Base-by-base conservation (phyloP, 2,797 vertebrate genomes). In the Heterohyrax brucei region DNA sequence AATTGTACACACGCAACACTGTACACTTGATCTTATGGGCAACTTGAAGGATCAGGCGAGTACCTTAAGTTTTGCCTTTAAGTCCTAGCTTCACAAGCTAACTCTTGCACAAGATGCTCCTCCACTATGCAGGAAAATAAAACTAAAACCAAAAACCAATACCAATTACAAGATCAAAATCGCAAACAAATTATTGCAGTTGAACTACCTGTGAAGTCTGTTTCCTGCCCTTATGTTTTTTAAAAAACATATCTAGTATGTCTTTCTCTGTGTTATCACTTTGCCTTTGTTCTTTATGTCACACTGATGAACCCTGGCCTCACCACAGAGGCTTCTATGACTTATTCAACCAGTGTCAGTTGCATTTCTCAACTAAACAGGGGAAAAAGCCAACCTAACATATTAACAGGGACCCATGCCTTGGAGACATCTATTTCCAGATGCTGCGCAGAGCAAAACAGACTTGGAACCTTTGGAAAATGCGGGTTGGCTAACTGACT, bases 141-240 rank as follows among this genome's bases (percentile, higher is more conserved):
- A 93, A 56, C 26, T 56, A 64, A 92, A 89, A 80, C 66, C 39
- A 39, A 90, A 95, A 93, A 56, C 26, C 62, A 64, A 92, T 87
- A 80, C 66, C 53, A 75, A 89, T 1, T 7, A 30, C n/a, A 84
- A 19, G 66, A 91, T 56, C 59, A 73, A 82, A 80, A 33, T 33
- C 9, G 48, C 14, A n/a, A 53, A 76, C 44, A 62, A 28, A 77
- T n/a, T 19, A 76, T 2, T 5, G 7, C 62, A 30, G 22, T 46
- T 88, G 59, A 83, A 75, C 33, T 48, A 56, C 18, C 50, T 33
- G 28, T 50, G 78, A 39, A 83, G 56, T 22, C 28, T 78, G 72
- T 83, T 95, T 75, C 64, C 72, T 61, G 46, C 39, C 61, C 66
- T 39, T 73, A 22, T n/a, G 18, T 19, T 50, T 30, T 21, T n/a